Evolutionary conservation across 2,113 vertebrate genomes (phyloP), one percentile per base, ranked within the genome.

Genomic region (Rattus rattus): DNA sequence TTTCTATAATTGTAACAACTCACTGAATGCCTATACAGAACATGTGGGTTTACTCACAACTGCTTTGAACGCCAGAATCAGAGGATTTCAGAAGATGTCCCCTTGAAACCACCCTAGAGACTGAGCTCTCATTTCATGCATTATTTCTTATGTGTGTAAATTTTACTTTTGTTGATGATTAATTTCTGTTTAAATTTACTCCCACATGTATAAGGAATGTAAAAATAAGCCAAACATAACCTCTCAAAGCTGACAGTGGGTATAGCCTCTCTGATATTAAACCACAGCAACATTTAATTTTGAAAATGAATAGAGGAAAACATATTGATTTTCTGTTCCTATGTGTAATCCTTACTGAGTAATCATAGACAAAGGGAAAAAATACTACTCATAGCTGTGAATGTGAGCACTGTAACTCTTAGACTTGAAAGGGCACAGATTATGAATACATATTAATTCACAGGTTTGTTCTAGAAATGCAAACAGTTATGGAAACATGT

Each of bases 261-360:
- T 93, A 96, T 92, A 95, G 95, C 93, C 96, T 98, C 97, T 94
- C 97, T 98, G 96, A 97, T 98, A 95, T 97, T 98, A 98, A 97
- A 97, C 97, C 97, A 97, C 63, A 98, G 97, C 97, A 98, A 98
- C 96, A 96, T 98, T 96, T 96, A 98, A 97, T 98, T 96, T 98
- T 94, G 98, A 98, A 98, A 98, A 98, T 73, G 97, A 98, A 97
- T 89, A 97, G 97, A 97, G 97, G 93, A 97, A 98, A 96, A 97
- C 92, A 98, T 98, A 98, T 98, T 97, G 97, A 98, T 97, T 98
- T 98, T 98, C 97, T 95, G 97, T 95, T 97, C 96, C 93, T 97
- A 97, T 98, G 98, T 97, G 97, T 98, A 98, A 95, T 12, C 98
- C 98, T 97, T 96, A 97, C 22, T 95, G 97, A 97, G 98, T 98